phyloP scores from a whole-genome alignment of 2,888 invertebrate genomes.

The Gnatocerus cornutus region DNA sequence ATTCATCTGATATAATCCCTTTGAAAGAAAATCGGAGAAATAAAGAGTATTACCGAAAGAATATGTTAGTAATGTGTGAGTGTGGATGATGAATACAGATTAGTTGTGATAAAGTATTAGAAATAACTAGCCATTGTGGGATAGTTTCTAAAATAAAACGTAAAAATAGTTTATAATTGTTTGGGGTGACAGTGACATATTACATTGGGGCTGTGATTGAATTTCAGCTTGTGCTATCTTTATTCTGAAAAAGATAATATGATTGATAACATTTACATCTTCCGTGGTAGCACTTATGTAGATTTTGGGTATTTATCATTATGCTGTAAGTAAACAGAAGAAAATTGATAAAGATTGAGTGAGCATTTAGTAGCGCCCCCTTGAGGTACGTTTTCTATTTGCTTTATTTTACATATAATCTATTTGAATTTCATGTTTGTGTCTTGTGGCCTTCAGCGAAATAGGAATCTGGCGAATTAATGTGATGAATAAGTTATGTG shows the following conservation, averaged over 20 bases:
- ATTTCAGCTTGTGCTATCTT: slow-evolving; percentile 5
- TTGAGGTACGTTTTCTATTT: slow-evolving; percentile 38
- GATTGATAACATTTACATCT: slow-evolving; percentile 55
- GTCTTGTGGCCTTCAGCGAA: slow-evolving; percentile 46
- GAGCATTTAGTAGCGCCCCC: slow-evolving; percentile 14
- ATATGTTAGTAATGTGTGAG: slow-evolving; percentile 26
- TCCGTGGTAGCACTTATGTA: slow-evolving; percentile 4
- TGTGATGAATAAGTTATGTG: slow-evolving; percentile 48
- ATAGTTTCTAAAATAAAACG: slow-evolving; percentile 37
- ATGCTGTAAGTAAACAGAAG: slow-evolving; percentile 2
- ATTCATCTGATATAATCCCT: slow-evolving; percentile 32
- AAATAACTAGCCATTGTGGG: slow-evolving; percentile 29
- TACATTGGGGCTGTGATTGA: slow-evolving; percentile 29
- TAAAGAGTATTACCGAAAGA: slow-evolving; percentile 35
- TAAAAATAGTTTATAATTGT: slow-evolving; percentile 47
- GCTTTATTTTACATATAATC: slow-evolving; percentile 48
- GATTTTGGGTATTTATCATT: not conserved
- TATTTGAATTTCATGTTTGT: slow-evolving; percentile 49
- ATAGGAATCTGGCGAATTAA: slow-evolving; percentile 48
- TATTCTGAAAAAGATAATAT: slow-evolving; percentile 47
- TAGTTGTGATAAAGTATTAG: slow-evolving; percentile 29
- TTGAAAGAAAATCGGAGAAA: slow-evolving; percentile 23
- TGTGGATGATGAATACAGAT: slow-evolving; percentile 42
- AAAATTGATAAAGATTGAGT: slow-evolving; percentile 22
- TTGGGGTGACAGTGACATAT: slow-evolving; percentile 45